A percentile compares a stretch with the other conserved stretches of the same genome.
Evolutionary conservation across 2,888 invertebrate species (phyloP).

Genomic region (Cephus rjabovi): DNA sequence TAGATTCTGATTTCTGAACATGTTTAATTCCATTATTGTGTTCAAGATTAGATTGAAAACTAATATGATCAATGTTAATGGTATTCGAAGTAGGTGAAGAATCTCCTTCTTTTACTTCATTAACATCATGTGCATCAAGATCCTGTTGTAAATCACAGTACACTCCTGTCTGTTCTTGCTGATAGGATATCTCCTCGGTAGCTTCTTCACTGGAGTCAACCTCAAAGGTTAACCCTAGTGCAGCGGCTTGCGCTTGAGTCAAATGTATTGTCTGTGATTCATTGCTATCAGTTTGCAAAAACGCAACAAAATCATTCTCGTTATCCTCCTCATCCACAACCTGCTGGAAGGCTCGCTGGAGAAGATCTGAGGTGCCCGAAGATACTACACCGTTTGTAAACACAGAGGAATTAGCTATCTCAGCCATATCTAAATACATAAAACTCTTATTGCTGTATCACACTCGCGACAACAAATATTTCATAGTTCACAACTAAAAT

Average conservation of each 20-base stretch:
- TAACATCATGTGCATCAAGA: slow-evolving; percentile 5
- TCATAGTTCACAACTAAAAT: background rate
- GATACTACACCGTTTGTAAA: slow-evolving; percentile 54
- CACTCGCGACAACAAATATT: background rate
- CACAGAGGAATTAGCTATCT: slow-evolving; percentile 47
- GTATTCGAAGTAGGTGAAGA: background rate
- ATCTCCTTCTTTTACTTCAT: background rate
- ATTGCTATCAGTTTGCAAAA: slow-evolving; percentile 52
- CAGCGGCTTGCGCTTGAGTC: slow-evolving; percentile 61
- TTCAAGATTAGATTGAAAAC: slow-evolving; percentile 25
- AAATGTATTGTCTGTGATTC: slow-evolving; percentile 60
- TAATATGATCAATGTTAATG: slow-evolving; percentile 30
- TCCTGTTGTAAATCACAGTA: slow-evolving; percentile 20
- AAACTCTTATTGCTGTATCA: background rate
- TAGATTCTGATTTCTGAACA: slow-evolving; percentile 2
- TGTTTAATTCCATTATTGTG: background rate
- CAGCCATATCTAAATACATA: slow-evolving; percentile 30
- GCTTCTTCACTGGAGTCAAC: slow-evolving; percentile 45
- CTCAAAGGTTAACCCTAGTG: slow-evolving; percentile 60
- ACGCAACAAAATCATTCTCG: slow-evolving; percentile 57
- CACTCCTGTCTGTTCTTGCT: slow-evolving; percentile 36
- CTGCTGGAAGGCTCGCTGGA: slow-evolving; percentile 59
- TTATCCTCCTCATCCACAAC: slow-evolving; percentile 55
- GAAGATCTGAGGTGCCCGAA: slow-evolving; percentile 51
- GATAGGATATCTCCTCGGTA: slow-evolving; percentile 35